A percentile compares a stretch with the other conserved stretches of the same genome.
Conservation (phyloP, 2,888 invertebrate genomes). For the Dryobota labecula region DNA sequence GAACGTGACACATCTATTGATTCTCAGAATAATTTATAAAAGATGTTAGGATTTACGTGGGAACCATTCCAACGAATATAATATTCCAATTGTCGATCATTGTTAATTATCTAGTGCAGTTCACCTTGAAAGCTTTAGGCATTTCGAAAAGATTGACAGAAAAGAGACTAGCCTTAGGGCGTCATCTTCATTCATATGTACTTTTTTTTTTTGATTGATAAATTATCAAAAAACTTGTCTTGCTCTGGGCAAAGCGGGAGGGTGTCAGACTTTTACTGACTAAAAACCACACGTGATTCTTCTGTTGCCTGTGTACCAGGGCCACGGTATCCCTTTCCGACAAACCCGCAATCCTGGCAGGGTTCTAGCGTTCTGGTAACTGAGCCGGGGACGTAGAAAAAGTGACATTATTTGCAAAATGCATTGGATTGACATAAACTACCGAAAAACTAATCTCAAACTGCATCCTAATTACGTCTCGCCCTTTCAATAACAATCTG, state of each 20-base stretch:
- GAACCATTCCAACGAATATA: conserved; percentile 28
- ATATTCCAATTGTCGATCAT: conserved; percentile 28
- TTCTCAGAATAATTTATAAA: conserved; percentile 34
- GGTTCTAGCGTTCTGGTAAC: too few species aligned
- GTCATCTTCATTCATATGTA: neutral
- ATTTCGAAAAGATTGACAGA: neutral
- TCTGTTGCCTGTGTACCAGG: too few species aligned
- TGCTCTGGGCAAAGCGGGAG: too few species aligned
- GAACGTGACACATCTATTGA: conserved; percentile 45
- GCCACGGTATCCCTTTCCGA: too few species aligned
- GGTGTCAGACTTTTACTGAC: too few species aligned
- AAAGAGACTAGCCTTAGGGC: neutral
- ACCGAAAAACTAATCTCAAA: neutral
- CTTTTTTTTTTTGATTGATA: too few species aligned
- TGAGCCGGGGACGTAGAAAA: neutral
- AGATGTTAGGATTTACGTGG: conserved; percentile 31
- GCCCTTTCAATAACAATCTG: too few species aligned
- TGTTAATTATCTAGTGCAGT: conserved; percentile 8
- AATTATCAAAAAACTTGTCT: too few species aligned
- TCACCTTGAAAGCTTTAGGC: conserved; percentile 15
- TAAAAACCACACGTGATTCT: too few species aligned
- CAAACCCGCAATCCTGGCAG: too few species aligned
- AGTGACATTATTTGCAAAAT: neutral
- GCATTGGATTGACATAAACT: neutral
- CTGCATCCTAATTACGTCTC: too few species aligned